Evolutionary conservation across 2,113 vertebrate species (phyloP).

Genomic region (Sinocyclocheilus anshuiensis): DNA sequence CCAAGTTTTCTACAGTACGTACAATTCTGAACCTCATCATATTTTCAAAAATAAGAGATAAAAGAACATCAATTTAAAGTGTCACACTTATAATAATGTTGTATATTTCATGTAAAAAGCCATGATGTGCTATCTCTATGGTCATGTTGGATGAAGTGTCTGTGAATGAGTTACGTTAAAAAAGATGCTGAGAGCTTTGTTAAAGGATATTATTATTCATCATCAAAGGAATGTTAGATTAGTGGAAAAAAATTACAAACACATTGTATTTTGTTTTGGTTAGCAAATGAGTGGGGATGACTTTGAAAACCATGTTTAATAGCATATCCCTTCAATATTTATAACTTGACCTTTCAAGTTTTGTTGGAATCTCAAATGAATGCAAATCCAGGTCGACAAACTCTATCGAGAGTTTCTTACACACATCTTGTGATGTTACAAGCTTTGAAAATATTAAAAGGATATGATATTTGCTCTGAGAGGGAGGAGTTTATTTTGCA

Average conservation of each 20-base stretch:
- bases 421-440: not conserved
- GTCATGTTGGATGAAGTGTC: not conserved
- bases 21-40: not conserved
- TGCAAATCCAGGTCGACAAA: conserved; percentile 14
- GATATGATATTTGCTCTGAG: conserved; percentile 57
- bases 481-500: conserved; percentile 41
- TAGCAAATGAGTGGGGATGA: conserved; percentile 55
- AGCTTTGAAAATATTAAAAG: conserved; percentile 55
- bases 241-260: conserved; percentile 27
- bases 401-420: not conserved
- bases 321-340: conserved; percentile 60
- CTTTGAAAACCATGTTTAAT: conserved; percentile 46
- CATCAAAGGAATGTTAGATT: conserved; percentile 9
- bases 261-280: conserved; percentile 41
- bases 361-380: conserved; percentile 23
- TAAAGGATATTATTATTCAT: conserved; percentile 22
- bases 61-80: not conserved
- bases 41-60: not conserved
- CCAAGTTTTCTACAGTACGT: not conserved
- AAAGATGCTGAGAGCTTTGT: conserved; percentile 16
- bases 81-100: conserved; percentile 10
- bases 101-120: not conserved
- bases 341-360: conserved; percentile 22
- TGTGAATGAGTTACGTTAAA: not conserved
- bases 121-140: not conserved